phyloP scores from a whole-genome alignment of 1,140 invertebrate species.

The Ostrea edulis region DNA sequence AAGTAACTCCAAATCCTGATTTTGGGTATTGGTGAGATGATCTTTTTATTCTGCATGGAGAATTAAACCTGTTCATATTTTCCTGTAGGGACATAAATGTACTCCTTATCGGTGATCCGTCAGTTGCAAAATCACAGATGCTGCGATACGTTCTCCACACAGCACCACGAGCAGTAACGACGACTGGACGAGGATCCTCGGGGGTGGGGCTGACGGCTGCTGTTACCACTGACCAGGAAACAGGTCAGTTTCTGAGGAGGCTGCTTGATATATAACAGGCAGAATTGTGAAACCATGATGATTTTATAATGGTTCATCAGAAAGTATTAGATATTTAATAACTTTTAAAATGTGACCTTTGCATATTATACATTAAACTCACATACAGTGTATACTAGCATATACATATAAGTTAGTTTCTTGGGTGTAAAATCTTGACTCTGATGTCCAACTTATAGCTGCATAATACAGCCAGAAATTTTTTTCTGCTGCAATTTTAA shows the following conservation, averaged over 20 bases:
- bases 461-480: too few species aligned
- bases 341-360: background rate
- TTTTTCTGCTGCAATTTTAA: too few species aligned
- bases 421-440: too few species aligned
- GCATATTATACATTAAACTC: background rate
- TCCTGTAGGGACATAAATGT: constrained; percentile 95
- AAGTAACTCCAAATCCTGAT: too few species aligned
- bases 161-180: constrained; percentile 96
- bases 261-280: background rate
- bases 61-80: background rate
- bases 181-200: constrained; percentile 96
- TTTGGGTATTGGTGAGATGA: too few species aligned
- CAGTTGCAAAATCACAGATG: constrained; percentile 98
- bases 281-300: background rate
- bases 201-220: constrained; percentile 99
- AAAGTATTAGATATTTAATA: too few species aligned
- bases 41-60: too few species aligned
- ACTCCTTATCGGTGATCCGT: constrained; percentile 98
- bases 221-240: constrained; percentile 97
- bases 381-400: background rate
- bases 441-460: too few species aligned
- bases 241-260: constrained; percentile 85
- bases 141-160: constrained; percentile 94
- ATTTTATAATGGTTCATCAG: background rate
- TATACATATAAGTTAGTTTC: too few species aligned